Evolutionary conservation across 30 jellyfish, hydroid and myxozoan genomes (phyloP), one percentile per base, ranked within the genome.

Genomic region (Chrysaora quinquecirrha): DNA sequence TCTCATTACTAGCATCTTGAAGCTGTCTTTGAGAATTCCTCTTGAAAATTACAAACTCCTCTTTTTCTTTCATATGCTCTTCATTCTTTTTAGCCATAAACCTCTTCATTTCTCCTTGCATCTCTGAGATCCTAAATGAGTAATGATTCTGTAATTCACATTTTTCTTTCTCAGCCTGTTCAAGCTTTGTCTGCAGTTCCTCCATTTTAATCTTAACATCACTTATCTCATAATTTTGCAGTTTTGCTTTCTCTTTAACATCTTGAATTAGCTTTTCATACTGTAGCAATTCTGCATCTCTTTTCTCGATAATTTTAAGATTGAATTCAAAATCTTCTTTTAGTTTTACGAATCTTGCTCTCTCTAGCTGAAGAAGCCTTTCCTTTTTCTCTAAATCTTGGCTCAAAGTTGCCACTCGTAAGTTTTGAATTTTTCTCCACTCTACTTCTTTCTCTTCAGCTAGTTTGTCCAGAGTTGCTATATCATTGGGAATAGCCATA

Each of bases 291-390:
- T 89, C 97, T 50, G 64, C 76, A 60, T 89, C 97, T n/a, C 97
- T 64, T 60, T 82, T 71, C 28, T 90, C 90, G 20, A 89, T 76
- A 16, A 89, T 76, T 22, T 82, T 61, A 74, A 89, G 34, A 48
- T 89, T 89, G 49, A 82, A 89, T 43, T 82, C 91, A 75, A 89
- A 89, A 70, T 89, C 97, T 12, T 85, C 82, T 61, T 82, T 89
- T 56, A 89, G 64, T 24, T 75, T 73, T 22, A 50, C 66, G 54
- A 81, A 89, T 1, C 97, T 74, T 33, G 70, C 34, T 61, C 83
- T 74, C 80, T 89, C 95, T 20, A 89, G 64, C 7, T 84, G 65
- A 74, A 89, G 48, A 30, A 50, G 43, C 78, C 82, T 81, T 18
- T 82, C 91, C 18, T 76, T 89, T 60, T 89, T 91, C 33, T 38